Base-by-base conservation (phyloP, 2,797 vertebrate genomes). In the Chaetophractus vellerosus region DNA sequence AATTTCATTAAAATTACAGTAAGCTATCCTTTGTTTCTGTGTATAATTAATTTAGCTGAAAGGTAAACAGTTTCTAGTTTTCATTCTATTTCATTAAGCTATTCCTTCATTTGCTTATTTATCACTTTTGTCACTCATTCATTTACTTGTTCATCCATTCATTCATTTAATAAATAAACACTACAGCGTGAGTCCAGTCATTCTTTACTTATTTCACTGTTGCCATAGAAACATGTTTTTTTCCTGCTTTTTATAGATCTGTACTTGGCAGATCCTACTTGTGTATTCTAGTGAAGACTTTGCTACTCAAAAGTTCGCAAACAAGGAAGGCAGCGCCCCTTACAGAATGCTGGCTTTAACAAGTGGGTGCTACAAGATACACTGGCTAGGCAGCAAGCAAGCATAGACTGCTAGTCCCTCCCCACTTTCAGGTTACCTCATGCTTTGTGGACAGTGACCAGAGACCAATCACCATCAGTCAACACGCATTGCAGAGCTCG, bases 61-160 rank as follows among this genome's bases (percentile, higher is more conserved):
- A 88, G 19, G 6, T 19, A 57, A 90, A 71, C 18, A 68, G 31
- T 6, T 85, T 59, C 63, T 41, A 5, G 14, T 74, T 92, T 93
- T 88, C 16, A 52, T 71, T 83, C 80, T 6, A 38, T 84, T 86
- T 94, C 71, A 94, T 38, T 57, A 74, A 72, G 33, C 11, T 90
- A 23, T 61, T 79, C 12, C 48, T 81, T 68, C 84, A n/a, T 83
- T 83, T 18, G 76, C 6, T 33, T 59, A 28, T 59, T 76, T 79
- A 41, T 52, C 38, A 69, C 63, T 76, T 90, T 87, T 61, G 24
- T 66, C 24, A 31, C 28, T 52, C 38, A 41, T 74, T 87, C 41
- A 38, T 85, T 80, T 33, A 28, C n/a, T 88, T 79, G 33, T 90
- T 83, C 45, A 61, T 80, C 45, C n/a, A 71, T 81, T 18, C 9